Percentiles rank a stretch among this genome's conserved stretches.
Conservation (phyloP, 2,113 vertebrate species). For the Prionailurus viverrinus region DNA sequence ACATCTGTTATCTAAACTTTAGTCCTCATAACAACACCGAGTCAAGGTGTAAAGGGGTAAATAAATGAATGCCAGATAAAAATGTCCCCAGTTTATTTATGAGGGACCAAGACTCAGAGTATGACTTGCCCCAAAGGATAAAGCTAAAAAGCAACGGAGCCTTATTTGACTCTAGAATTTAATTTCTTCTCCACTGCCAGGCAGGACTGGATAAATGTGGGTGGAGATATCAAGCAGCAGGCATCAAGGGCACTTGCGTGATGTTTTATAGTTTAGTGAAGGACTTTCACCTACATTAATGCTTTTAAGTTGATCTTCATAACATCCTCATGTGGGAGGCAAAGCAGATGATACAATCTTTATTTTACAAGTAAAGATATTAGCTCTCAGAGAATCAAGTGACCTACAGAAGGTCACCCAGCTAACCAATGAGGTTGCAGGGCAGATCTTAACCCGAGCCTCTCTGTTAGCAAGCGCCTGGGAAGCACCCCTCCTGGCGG, state of each 20-base stretch:
- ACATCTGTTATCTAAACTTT: neutral
- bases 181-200: neutral
- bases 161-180: neutral
- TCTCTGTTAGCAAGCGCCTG: neutral
- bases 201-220: neutral
- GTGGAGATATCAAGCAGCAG: neutral
- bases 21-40: neutral
- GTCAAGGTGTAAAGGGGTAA: neutral
- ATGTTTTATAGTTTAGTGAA: neutral
- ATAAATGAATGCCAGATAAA: slow-evolving; percentile 10
- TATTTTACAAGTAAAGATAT: slow-evolving; percentile 1
- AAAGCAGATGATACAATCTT: neutral
- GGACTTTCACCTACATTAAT: neutral
- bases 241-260: neutral
- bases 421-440: neutral
- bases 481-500: neutral
- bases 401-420: neutral
- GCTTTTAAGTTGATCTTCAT: neutral
- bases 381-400: neutral
- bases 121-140: neutral
- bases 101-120: neutral
- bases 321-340: neutral
- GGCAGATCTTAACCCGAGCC: neutral
- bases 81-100: neutral
- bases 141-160: neutral